Evolutionary conservation across 2,797 vertebrate genomes (phyloP).

Genomic region (Pantherophis vulpinus): DNA sequence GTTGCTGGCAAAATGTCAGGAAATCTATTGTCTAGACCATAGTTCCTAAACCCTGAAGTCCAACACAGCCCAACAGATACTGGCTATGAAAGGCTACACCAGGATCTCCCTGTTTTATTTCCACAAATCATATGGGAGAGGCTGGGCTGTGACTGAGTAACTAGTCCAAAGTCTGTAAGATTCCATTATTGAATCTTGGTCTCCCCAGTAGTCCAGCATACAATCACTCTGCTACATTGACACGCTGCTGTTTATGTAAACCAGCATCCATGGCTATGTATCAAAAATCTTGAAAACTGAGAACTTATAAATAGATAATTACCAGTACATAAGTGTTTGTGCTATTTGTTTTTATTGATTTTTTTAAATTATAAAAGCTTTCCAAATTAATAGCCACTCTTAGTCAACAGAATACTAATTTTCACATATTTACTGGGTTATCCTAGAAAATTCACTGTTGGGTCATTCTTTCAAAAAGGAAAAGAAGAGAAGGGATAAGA

Average conservation of each 20-base stretch:
- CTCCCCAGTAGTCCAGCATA: neutral
- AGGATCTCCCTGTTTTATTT: neutral
- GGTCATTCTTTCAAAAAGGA: neutral
- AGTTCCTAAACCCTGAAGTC: neutral
- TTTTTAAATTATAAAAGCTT: neutral
- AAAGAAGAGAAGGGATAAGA: neutral
- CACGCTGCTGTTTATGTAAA: neutral
- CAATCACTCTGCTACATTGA: neutral
- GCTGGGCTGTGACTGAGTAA: neutral
- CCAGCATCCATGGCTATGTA: neutral
- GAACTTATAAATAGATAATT: neutral
- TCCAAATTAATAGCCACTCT: neutral
- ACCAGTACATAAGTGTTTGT: neutral
- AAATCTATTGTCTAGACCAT: neutral
- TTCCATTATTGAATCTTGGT: neutral
- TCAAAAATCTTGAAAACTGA: neutral
- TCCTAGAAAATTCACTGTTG: neutral
- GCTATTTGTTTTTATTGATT: neutral
- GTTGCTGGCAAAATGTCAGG: neutral
- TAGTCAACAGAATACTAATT: neutral
- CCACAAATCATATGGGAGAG: neutral
- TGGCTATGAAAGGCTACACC: neutral
- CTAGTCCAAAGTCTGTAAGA: neutral
- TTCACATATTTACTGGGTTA: neutral
- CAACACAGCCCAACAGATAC: neutral